phyloP scores from a whole-genome alignment of 2,888 invertebrate species.

The Adelognathus sp. region DNA sequence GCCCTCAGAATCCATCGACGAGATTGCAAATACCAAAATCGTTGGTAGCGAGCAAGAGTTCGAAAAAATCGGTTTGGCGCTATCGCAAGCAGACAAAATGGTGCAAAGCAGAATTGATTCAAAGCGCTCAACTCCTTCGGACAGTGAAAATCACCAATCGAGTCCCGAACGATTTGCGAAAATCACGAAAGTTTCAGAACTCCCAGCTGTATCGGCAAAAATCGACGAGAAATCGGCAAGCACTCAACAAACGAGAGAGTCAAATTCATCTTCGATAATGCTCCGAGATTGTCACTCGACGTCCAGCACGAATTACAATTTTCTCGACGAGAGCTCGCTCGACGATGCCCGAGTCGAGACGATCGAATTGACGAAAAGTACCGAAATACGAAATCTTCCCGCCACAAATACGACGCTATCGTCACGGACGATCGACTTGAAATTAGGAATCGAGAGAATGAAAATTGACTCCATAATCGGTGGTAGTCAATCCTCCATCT shows the following conservation, averaged over 20 bases:
- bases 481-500: neutral
- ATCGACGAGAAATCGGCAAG: neutral
- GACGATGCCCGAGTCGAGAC: neutral
- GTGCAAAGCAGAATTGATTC: too few relatives aligned
- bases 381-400: neutral
- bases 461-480: neutral
- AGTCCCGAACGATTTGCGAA: neutral
- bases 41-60: too few relatives aligned
- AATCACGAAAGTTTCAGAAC: neutral
- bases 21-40: too few relatives aligned
- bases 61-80: too few relatives aligned
- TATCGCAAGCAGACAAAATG: too few relatives aligned
- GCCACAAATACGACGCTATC: neutral
- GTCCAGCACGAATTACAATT: conserved; percentile 76
- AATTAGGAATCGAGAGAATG: neutral
- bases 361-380: neutral
- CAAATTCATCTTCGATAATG: neutral
- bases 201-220: too few relatives aligned
- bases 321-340: conserved; percentile 68
- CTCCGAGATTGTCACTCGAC: conserved; percentile 60
- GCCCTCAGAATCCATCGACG: too few relatives aligned
- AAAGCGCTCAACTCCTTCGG: neutral
- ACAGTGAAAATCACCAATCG: neutral
- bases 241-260: neutral
- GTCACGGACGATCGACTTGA: neutral